Evolutionary conservation across 2,888 invertebrate species (phyloP).

Genomic region (Oscheius sp.): DNA sequence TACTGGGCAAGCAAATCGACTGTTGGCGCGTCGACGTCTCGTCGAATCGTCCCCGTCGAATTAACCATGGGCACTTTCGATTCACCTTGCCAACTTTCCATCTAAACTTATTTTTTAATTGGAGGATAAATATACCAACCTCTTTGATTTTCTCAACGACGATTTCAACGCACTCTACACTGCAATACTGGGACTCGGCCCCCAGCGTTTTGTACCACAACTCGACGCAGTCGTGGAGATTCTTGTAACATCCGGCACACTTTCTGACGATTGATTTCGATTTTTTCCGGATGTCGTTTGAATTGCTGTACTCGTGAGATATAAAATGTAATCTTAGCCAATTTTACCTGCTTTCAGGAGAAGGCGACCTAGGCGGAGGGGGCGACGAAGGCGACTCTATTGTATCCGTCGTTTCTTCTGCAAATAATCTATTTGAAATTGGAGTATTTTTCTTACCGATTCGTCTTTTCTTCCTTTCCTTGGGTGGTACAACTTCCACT

Average conservation of each 20-base stretch:
- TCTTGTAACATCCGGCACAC: not conserved
- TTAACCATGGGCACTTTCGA: slow-evolving; percentile 6
- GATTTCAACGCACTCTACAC: slow-evolving; percentile 27
- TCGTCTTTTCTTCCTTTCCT: too few relatives aligned
- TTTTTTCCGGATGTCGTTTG: slow-evolving; percentile 11
- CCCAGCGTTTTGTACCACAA: slow-evolving; percentile 16
- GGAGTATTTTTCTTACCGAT: too few relatives aligned
- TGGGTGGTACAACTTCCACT: too few relatives aligned
- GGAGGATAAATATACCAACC: not conserved
- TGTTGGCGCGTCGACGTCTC: not conserved
- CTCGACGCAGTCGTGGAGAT: slow-evolving; percentile 11
- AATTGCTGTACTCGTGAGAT: slow-evolving; percentile 79
- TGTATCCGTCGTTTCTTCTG: too few relatives aligned
- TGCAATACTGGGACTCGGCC: slow-evolving; percentile 35
- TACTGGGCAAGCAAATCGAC: slow-evolving; percentile 7
- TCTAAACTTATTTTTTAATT: not conserved
- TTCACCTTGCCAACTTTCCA: not conserved
- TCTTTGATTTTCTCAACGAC: slow-evolving; percentile 7
- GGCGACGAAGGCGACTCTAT: not conserved
- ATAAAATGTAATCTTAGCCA: slow-evolving; percentile 95
- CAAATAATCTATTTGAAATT: too few relatives aligned
- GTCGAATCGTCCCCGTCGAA: not conserved
- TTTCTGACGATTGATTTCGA: slow-evolving; percentile 9
- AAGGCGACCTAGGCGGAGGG: not conserved
- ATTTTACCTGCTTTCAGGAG: slow-evolving; percentile 81